Base-by-base conservation (phyloP, 2,113 vertebrate species). In the Baryphthengus martii region DNA sequence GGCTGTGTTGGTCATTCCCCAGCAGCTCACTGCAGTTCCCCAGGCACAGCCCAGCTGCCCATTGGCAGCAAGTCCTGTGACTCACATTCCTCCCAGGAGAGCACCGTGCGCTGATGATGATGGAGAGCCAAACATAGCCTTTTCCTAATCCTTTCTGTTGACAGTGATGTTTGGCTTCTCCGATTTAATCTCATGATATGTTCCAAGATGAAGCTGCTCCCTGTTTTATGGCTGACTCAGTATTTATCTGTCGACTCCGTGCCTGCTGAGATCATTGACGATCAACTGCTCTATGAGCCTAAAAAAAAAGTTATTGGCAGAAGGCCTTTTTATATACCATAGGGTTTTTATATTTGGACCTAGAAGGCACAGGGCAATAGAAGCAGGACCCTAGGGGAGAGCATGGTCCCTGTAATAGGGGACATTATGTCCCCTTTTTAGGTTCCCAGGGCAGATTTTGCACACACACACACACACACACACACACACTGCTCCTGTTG, bases 171-270 rank as follows among this genome's bases (percentile, higher is more conserved):
- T 96, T 89, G 52, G 59, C 76, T 95, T 92, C 79, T 89, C 47
- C 0, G 0, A 47, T 89, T 78, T 81, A 88, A 95, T 93, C 65
- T 90, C 56, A 35, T 73, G 6, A 77, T 56, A 52, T 12, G 25
- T 67, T 74, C 68, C 18, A 42, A 74, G 86, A 86, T 28, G 33
- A 93, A 89, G 39, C 83, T 96, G 63, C 90, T 95, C 88, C 68
- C 55, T 77, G 2, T 55, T 93, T 81, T 63, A 63, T 53, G 12
- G 35, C 90, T 95, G 78, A 90, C 72, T 90, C 88, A 44, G 68
- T 74, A 84, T 37, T 91, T 85, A 37, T 58, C 50, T 86, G 63
- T 89, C 2, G 3, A 0, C 50, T 47, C 0, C 1, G 26, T 80
- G 45, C 33, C 77, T 78, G 72, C 68, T 81, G 88, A 92, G 83